Conservation (phyloP, 2,797 vertebrate genomes). For the Periophthalmus magnuspinnatus region DNA sequence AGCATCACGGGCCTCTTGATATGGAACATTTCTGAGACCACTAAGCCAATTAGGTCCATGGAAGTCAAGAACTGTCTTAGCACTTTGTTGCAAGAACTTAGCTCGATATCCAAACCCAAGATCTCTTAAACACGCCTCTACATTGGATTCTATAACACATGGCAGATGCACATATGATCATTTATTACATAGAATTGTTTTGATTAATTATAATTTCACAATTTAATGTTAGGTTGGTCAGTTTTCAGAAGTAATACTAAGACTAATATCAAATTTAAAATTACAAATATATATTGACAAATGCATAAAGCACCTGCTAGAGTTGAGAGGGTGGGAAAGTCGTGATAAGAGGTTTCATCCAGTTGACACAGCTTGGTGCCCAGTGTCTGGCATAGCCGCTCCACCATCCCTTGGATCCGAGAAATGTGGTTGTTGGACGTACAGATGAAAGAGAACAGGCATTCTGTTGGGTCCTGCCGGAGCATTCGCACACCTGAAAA, state of each 20-base stretch:
- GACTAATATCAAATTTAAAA: not conserved
- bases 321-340: slow-evolving; percentile 83
- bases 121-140: slow-evolving; percentile 81
- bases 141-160: slow-evolving; percentile 71
- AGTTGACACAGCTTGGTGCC: slow-evolving; percentile 81
- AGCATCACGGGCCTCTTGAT: slow-evolving; percentile 80
- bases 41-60: slow-evolving; percentile 80
- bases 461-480: slow-evolving; percentile 89
- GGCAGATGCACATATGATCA: slow-evolving; percentile 10
- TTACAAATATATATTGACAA: not conserved
- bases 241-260: not conserved
- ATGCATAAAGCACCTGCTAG: slow-evolving; percentile 78
- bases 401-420: slow-evolving; percentile 92
- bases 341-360: slow-evolving; percentile 79
- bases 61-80: slow-evolving; percentile 77
- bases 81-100: slow-evolving; percentile 85
- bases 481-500: slow-evolving; percentile 88
- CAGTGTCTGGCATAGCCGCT: slow-evolving; percentile 84
- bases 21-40: slow-evolving; percentile 75
- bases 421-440: slow-evolving; percentile 95
- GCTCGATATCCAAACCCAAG: slow-evolving; percentile 95
- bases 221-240: not conserved
- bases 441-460: slow-evolving; percentile 95
- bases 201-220: not conserved
- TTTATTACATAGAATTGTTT: not conserved